Evolutionary conservation across 2,113 vertebrate genomes (phyloP).

Genomic region (Rhadina sibilatrix): DNA sequence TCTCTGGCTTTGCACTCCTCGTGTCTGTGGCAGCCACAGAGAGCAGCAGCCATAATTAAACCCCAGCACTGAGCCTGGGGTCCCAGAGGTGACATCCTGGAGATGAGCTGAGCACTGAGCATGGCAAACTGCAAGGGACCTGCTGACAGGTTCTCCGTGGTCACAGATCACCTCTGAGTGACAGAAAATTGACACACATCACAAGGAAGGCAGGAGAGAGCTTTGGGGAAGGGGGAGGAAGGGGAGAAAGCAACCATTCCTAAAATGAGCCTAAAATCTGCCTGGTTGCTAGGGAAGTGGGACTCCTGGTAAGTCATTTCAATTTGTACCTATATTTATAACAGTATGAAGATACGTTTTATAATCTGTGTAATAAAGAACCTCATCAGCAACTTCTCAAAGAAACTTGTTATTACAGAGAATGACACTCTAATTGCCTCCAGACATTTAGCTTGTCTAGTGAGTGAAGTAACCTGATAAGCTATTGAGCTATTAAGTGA

Average conservation of each 20-base stretch:
- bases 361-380: conserved; percentile 72
- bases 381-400: conserved; percentile 75
- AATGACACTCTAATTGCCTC: conserved; percentile 75
- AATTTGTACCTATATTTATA: conserved; percentile 64
- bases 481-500: conserved; percentile 75
- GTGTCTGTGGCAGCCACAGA: background rate
- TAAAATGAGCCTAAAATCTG: conserved; percentile 12
- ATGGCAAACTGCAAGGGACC: background rate
- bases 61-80: background rate
- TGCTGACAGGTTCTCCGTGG: background rate
- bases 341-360: conserved; percentile 55
- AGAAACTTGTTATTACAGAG: conserved; percentile 74
- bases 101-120: conserved; percentile 5
- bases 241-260: background rate
- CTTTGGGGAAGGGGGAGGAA: background rate
- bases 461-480: conserved; percentile 71
- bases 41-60: conserved; percentile 34
- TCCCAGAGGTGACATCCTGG: background rate
- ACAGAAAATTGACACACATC: conserved; percentile 50
- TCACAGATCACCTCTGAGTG: conserved; percentile 16
- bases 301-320: conserved; percentile 59
- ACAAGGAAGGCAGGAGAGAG: background rate
- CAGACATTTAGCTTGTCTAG: conserved; percentile 70
- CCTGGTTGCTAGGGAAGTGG: conserved; percentile 45
- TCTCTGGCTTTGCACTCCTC: background rate